Conservation (phyloP, 2,888 invertebrate species). For the Xylocampa areola region DNA sequence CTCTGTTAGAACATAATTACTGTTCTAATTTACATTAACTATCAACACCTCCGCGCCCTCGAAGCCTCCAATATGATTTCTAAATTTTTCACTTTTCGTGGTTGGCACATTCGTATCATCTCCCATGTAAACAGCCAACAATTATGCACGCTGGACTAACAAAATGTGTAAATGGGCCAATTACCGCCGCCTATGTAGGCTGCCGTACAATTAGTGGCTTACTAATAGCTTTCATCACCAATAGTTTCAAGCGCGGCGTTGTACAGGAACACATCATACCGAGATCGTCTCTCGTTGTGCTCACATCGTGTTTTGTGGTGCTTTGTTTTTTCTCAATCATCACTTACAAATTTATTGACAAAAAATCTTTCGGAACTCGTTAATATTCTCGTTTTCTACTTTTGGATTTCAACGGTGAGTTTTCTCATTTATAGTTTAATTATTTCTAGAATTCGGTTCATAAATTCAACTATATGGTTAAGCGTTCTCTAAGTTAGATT, state of each 20-base stretch:
- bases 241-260: conserved; percentile 77
- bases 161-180: conserved; percentile 89
- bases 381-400: conserved; percentile 14
- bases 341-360: conserved; percentile 3
- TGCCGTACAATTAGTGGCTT: conserved; percentile 86
- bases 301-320: conserved; percentile 70
- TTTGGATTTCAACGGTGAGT: conserved; percentile 46
- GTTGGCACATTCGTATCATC: conserved; percentile 80
- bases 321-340: conserved; percentile 35
- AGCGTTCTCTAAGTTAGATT: conserved; percentile 69
- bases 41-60: conserved; percentile 65
- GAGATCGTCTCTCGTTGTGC: conserved; percentile 78
- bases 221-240: conserved; percentile 89
- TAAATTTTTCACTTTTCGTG: conserved; percentile 72
- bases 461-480: conserved; percentile 64
- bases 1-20: no score
- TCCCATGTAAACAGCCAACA: conserved; percentile 82
- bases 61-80: conserved; percentile 65
- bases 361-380: conserved; percentile 7
- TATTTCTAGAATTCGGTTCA: conserved; percentile 45
- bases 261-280: conserved; percentile 79
- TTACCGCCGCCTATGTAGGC: conserved; percentile 88
- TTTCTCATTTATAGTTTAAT: conserved; percentile 33
- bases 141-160: conserved; percentile 87
- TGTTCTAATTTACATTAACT: conserved; percentile 64